These are phyloP conservation scores for Danio jaintianensis DNA, from an alignment of 2,797 vertebrate genomes.

Conservation along the genomic window DNA sequence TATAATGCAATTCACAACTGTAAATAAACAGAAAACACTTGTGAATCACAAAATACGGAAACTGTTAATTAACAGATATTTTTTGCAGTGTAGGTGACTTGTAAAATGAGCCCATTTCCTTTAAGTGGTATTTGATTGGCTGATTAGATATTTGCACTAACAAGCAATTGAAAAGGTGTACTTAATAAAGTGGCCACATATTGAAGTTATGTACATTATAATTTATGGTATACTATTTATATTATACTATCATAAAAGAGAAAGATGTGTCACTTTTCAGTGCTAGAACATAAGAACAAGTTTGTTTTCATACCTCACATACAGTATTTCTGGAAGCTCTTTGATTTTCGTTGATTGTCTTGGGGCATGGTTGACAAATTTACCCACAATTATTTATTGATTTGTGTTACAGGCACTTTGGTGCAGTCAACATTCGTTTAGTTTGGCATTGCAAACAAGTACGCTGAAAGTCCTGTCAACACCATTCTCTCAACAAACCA, in stretches of 20 bases:
- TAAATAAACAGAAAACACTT: no score
- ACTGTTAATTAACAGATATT: no score
- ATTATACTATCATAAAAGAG: not conserved
- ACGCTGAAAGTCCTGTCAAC: constrained; percentile 10
- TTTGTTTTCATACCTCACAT: not conserved
- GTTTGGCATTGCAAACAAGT: constrained; percentile 18
- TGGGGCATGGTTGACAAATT: not conserved
- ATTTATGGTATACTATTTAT: no score
- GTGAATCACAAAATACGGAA: no score
- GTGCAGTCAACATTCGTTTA: constrained; percentile 3
- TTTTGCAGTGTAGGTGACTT: no score
- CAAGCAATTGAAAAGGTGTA: no score
- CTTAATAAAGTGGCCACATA: no score
- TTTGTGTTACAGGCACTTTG: not conserved
- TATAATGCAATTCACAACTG: no score
- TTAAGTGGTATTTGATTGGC: no score
- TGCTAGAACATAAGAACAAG: constrained; percentile 7
- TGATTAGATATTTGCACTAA: no score
- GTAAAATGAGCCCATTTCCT: no score
- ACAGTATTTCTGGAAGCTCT: not conserved
- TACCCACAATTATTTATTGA: constrained; percentile 21
- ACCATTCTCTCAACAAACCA: not conserved
- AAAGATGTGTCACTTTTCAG: not conserved
- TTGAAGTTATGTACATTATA: no score
- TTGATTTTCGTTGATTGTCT: constrained; percentile 25